A percentile compares a stretch with the other conserved stretches of the same genome.
phyloP scores from a whole-genome alignment of 1,140 invertebrate species.

The Augochlora pura region DNA sequence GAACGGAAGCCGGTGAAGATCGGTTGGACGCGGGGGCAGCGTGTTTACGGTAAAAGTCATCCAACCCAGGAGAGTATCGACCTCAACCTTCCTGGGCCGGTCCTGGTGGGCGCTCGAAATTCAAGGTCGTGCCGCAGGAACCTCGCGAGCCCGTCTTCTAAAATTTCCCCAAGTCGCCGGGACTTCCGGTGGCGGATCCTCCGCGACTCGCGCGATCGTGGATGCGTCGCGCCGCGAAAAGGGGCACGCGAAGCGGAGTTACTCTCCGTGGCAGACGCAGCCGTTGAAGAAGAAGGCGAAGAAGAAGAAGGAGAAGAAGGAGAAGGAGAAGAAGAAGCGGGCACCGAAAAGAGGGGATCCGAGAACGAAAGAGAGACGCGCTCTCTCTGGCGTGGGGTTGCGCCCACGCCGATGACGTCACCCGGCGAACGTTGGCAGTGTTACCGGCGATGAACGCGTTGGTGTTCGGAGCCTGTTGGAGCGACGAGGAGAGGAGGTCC shows the following conservation, averaged over 20 bases:
- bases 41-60: slow-evolving; percentile 50
- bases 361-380: neutral
- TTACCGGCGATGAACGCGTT: slow-evolving; percentile 68
- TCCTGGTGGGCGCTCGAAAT: slow-evolving; percentile 21
- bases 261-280: neutral
- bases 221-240: too few relatives aligned
- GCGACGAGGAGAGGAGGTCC: neutral
- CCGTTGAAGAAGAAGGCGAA: slow-evolving; percentile 34
- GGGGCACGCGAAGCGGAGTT: too few relatives aligned
- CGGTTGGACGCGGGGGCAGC: neutral
- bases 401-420: slow-evolving; percentile 77
- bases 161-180: neutral
- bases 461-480: slow-evolving; percentile 49
- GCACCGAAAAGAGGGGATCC: too few relatives aligned
- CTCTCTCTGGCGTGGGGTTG: slow-evolving; percentile 70
- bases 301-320: neutral
- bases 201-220: too few relatives aligned
- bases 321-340: neutral
- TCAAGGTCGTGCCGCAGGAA: slow-evolving; percentile 18
- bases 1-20: too few relatives aligned
- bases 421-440: slow-evolving; percentile 72
- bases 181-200: slow-evolving; percentile 3
- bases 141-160: too few relatives aligned
- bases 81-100: slow-evolving; percentile 31
- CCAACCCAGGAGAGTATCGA: slow-evolving; percentile 48